These are phyloP conservation scores for Ariolimax columbianus DNA, from an alignment of 2,888 invertebrate species.

Conservation along the genomic window DNA sequence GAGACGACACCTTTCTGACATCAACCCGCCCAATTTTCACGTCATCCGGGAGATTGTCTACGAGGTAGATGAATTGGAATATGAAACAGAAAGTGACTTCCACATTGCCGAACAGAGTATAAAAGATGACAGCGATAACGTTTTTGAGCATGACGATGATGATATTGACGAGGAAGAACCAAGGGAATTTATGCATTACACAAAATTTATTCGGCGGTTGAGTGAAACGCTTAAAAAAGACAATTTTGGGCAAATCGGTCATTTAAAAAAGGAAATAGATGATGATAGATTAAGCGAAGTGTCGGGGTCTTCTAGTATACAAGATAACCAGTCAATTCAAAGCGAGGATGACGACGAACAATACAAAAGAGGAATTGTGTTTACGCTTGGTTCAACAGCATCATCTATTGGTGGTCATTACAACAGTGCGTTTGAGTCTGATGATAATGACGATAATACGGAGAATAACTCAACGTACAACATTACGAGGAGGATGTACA, in stretches of 20 bases:
- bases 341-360: background rate
- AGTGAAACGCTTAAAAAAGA: constrained; percentile 24
- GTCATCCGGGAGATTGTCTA: constrained; percentile 8
- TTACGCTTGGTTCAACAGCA: background rate
- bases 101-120: background rate
- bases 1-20: constrained; percentile 26
- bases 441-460: background rate
- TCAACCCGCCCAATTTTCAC: constrained; percentile 10
- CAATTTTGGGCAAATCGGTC: too few species aligned
- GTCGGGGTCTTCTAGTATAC: background rate
- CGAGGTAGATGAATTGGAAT: constrained; percentile 24
- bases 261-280: background rate
- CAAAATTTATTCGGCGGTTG: constrained; percentile 12
- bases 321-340: background rate
- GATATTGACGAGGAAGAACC: background rate
- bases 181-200: constrained; percentile 2
- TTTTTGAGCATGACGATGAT: constrained; percentile 15
- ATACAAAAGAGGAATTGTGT: background rate
- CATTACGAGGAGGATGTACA: background rate
- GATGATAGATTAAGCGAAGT: background rate
- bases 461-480: background rate
- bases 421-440: background rate
- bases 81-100: background rate
- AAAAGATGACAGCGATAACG: background rate
- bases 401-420: background rate